A percentile compares a stretch with the other conserved stretches of the same genome.
Evolutionary conservation across 2,888 invertebrate species (phyloP).

Genomic region (Metellina segmentata): DNA sequence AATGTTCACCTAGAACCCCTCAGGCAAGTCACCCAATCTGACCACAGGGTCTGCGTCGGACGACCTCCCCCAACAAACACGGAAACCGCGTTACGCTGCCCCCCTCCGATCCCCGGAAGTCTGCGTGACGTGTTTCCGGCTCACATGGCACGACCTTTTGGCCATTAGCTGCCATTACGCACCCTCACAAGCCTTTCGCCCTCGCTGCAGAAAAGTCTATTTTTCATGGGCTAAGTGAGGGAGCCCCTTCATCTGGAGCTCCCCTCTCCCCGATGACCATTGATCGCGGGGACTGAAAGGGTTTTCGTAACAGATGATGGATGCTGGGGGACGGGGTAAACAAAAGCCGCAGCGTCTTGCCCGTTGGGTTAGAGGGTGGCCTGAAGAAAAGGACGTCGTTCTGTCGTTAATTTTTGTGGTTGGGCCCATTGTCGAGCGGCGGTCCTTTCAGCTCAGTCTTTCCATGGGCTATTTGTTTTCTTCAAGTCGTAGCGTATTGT

Average conservation of each 20-base stretch:
- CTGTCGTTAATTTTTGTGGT: background rate
- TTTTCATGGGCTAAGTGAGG: constrained; percentile 37
- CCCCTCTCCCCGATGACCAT: constrained; percentile 24
- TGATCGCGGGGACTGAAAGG: constrained; percentile 46
- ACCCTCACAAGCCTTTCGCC: constrained; percentile 11
- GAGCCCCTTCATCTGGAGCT: background rate
- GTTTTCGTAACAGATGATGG: constrained; percentile 37
- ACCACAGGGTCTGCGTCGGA: no score
- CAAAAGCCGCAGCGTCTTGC: background rate
- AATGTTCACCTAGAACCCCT: no score
- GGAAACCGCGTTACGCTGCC: background rate
- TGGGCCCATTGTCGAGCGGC: no score
- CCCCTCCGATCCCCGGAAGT: constrained; percentile 34
- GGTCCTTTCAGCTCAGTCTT: background rate
- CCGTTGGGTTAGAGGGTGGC: background rate
- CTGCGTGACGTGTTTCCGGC: constrained; percentile 57
- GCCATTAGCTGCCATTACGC: constrained; percentile 74
- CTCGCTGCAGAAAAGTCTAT: constrained; percentile 2
- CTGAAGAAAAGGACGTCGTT: background rate
- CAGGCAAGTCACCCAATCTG: background rate
- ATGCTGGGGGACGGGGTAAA: constrained; percentile 3
- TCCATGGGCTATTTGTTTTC: background rate
- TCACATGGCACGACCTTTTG: constrained; percentile 57
- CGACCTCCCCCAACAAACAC: background rate
- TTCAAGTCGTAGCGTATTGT: no score